phyloP scores from a whole-genome alignment of 2,888 invertebrate species.

The Busseola fusca region DNA sequence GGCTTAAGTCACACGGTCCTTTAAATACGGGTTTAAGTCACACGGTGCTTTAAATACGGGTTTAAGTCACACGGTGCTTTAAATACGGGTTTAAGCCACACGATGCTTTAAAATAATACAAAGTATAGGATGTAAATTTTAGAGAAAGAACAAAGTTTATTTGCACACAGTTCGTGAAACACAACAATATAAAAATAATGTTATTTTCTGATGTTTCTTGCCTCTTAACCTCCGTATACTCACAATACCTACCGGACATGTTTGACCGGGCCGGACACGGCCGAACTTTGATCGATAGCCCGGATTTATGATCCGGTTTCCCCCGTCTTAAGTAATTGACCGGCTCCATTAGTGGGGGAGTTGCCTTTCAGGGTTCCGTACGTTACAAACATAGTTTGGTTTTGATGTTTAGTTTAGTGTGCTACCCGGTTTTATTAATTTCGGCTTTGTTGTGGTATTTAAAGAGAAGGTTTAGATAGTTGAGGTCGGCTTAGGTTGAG shows the following conservation, averaged over 20 bases:
- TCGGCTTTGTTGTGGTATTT: constrained; percentile 53
- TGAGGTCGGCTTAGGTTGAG: constrained; percentile 20
- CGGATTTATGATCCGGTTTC: constrained; percentile 86
- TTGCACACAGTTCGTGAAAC: no score
- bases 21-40: no score
- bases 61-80: no score
- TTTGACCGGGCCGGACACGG: constrained; percentile 70
- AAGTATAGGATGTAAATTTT: background rate
- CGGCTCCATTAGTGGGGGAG: constrained; percentile 82
- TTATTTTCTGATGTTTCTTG: constrained; percentile 22
- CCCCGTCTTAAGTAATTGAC: constrained; percentile 88
- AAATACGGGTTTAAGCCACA: no score
- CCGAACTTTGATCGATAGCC: constrained; percentile 86
- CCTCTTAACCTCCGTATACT: constrained; percentile 22
- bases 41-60: no score
- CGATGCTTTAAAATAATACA: no score
- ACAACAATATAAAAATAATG: no score
- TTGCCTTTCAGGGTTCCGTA: constrained; percentile 64
- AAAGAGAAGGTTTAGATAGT: constrained; percentile 31
- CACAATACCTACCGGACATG: constrained; percentile 60
- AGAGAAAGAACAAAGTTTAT: no score
- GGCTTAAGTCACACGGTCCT: no score
- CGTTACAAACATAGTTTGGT: constrained; percentile 65
- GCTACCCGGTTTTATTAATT: constrained; percentile 60
- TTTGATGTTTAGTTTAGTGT: constrained; percentile 59